Evolutionary conservation across 2,888 invertebrate species (phyloP).

Genomic region (Sipunculus nudus): DNA sequence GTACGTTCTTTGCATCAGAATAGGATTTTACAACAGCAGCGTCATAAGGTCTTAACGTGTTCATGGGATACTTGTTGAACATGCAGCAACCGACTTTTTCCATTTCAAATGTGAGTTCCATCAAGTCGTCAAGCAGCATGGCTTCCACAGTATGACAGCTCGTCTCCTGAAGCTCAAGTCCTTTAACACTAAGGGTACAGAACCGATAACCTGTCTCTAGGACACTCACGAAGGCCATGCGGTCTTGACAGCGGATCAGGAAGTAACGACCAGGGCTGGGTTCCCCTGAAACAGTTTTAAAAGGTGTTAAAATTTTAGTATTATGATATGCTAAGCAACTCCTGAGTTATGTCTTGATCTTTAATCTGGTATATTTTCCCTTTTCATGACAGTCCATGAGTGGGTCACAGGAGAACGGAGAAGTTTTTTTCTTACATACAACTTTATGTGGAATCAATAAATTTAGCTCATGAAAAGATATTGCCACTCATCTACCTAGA

Average conservation of each 20-base stretch:
- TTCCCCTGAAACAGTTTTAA: conserved; percentile 60
- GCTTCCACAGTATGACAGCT: conserved; percentile 69
- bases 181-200: conserved; percentile 63
- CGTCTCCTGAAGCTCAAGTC: conserved; percentile 68
- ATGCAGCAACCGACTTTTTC: conserved; percentile 38
- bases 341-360: no score
- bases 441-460: no score
- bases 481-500: no score
- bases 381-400: no score
- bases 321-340: no score
- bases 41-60: conserved; percentile 57
- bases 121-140: conserved; percentile 66
- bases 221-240: conserved; percentile 67
- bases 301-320: no score
- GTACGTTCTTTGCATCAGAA: conserved; percentile 66
- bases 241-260: conserved; percentile 68
- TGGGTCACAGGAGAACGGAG: no score
- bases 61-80: conserved; percentile 52
- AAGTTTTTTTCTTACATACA: no score
- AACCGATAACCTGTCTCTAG: conserved; percentile 66
- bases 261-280: conserved; percentile 65
- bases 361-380: no score
- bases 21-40: conserved; percentile 56
- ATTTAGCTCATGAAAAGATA: no score
- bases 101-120: conserved; percentile 64